Percentiles rank a stretch among this genome's conserved stretches.
phyloP scores from a whole-genome alignment of 2,888 invertebrate genomes.

The Azorinus chamasolen region DNA sequence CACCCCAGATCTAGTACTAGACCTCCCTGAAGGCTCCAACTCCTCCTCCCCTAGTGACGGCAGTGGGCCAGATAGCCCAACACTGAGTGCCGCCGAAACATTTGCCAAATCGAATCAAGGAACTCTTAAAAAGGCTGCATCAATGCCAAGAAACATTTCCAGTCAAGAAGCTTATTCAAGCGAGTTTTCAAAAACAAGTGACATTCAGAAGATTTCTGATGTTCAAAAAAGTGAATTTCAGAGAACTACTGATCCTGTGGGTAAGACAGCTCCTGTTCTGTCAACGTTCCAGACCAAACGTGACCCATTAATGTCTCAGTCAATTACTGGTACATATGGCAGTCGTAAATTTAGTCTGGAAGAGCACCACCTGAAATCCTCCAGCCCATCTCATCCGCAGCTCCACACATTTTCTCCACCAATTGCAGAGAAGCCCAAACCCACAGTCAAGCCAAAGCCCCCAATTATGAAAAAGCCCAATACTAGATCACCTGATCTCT shows the following conservation, averaged over 20 bases:
- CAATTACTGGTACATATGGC: constrained; percentile 5
- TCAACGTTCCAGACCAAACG: constrained; percentile 49
- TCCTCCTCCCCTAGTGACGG: constrained; percentile 79
- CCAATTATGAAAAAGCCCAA: constrained; percentile 90
- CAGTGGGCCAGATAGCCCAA: constrained; percentile 80
- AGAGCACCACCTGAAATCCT: constrained; percentile 41
- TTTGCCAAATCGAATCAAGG: constrained; percentile 93
- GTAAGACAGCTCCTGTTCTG: constrained; percentile 39
- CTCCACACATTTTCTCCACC: constrained; percentile 69
- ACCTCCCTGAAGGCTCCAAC: constrained; percentile 82
- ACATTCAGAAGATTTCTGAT: constrained; percentile 21
- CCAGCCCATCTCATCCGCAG: constrained; percentile 72
- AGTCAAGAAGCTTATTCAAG: constrained; percentile 46
- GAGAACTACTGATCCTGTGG: background rate
- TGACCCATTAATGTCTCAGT: constrained; percentile 26
- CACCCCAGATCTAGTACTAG: constrained; percentile 86
- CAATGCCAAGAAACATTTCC: constrained; percentile 72
- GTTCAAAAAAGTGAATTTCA: constrained; percentile 2
- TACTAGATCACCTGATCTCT: constrained; percentile 67
- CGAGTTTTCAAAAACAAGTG: constrained; percentile 7
- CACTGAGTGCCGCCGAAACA: constrained; percentile 90
- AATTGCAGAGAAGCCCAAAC: constrained; percentile 84
- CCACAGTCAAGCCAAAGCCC: constrained; percentile 90
- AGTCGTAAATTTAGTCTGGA: constrained; percentile 59
- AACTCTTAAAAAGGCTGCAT: constrained; percentile 90